Base-by-base conservation (phyloP, 2,797 vertebrate genomes). In the Etheostoma nigrum region DNA sequence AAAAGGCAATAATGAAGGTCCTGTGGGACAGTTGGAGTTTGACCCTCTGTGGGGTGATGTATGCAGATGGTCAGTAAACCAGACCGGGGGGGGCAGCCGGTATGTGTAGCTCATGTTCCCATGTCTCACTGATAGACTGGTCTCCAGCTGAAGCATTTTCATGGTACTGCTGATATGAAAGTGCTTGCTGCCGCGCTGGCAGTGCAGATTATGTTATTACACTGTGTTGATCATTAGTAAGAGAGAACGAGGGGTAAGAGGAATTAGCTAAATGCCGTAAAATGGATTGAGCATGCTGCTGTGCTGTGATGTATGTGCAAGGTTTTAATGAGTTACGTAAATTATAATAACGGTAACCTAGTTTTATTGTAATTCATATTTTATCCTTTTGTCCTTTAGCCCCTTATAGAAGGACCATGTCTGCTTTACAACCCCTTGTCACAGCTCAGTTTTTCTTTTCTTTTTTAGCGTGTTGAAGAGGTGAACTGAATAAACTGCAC, bases 21-120 rank as follows among this genome's bases (percentile, higher is more conserved):
- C 74, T 67, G 67, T 25, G 83, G 78, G 86, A 84, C 69, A 51
- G 80, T 33, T 74, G 57, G 77, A 67, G 76, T 81, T 80, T 79
- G 72, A 86, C 80, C 67, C 71, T 76, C 70, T 72, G 79, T 77
- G 69, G 76, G 54, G 60, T 87, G 87, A 91, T 89, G 47, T 81
- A 92, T 87, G 86, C 86, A 85, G 85, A 63, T 71, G 77, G 88
- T 90, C 84, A 82, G 82, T 76, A 69, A 88, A 81, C 60, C 77
- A 81, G 83, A 86, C 78, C 54, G 66, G 36, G 7, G 7, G 9
- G 36, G 36, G 36, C 33, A 68, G 82, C 60, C 58, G 6, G 10
- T 61, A 15, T 76, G 74, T 74, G 71, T 74, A 60, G 85, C 71
- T 72, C 67, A 48, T 63, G 69, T 79, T 67, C 78, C 40, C 21